These are phyloP conservation scores for Lasioglossum lativentre DNA, from an alignment of 2,888 invertebrate species.

Conservation along the genomic window DNA sequence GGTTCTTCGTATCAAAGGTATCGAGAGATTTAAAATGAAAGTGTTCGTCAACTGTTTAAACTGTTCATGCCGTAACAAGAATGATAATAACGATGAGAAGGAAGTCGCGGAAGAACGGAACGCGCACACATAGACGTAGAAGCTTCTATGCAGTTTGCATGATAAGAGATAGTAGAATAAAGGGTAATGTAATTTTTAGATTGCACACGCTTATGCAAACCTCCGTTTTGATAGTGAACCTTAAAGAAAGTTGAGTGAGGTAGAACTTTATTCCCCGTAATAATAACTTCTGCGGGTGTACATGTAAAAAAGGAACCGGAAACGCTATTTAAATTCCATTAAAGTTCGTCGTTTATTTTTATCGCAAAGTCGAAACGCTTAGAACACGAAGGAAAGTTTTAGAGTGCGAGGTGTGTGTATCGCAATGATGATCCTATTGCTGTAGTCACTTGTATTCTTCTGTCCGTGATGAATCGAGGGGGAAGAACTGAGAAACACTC, in stretches of 20 bases:
- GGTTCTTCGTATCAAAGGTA: too few species aligned
- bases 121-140: background rate
- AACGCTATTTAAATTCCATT: background rate
- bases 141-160: background rate
- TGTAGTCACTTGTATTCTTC: background rate
- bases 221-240: background rate
- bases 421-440: background rate
- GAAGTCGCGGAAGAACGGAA: background rate
- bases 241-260: background rate
- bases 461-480: background rate
- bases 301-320: background rate
- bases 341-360: background rate
- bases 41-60: background rate
- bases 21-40: too few species aligned
- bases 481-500: conserved; percentile 4
- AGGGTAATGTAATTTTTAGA: background rate
- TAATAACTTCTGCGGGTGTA: background rate
- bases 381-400: background rate
- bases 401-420: background rate
- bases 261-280: background rate
- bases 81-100: background rate
- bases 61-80: background rate
- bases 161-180: background rate
- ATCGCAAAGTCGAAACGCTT: too few species aligned
- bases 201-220: background rate